Evolutionary conservation across 2,113 vertebrate species (phyloP), one percentile per base, ranked within the genome.

Genomic region (Cercocebus atys): DNA sequence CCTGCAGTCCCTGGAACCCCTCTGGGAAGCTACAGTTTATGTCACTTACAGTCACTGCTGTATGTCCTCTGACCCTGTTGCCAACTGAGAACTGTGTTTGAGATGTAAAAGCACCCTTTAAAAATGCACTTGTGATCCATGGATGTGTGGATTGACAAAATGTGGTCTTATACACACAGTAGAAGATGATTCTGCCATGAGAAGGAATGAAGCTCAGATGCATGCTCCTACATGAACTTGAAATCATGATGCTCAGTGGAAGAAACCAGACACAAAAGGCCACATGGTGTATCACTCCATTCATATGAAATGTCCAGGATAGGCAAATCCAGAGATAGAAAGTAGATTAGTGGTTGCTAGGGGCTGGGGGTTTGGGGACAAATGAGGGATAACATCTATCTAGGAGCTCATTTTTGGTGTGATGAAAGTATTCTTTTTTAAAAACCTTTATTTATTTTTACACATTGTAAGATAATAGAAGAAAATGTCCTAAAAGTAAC

Each of bases 321-420:
- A 68, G 59, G 45, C 32, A 52, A 68, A 50, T 25, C 30, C 25
- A 30, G 11, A 61, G 20, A 47, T 5, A 45, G 86, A 64, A 50
- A 23, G 1, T 2, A 30, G 88, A 43, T 2, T 1, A 16, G 32
- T 0, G 4, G n/a, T 2, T 70, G 47, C 38, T 23, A 8, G 18
- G 61, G 43, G 11, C 59, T 47, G 75, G 27, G 22, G 59, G 50
- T 23, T 32, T 14, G 27, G 68, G 47, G 35, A 81, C 18, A 35
- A 4, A 16, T 0, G 16, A 11, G 6, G 45, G 12, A 43, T 35
- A 35, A 68, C 0, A 1, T 18, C 50, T 17, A 6, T 4, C 12
- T 32, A 64, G 30, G n/a, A 35, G 17, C 64, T 85, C 64, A 64
- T 68, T 55, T 80, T 6, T 7, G n/a, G 76, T 43, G 83, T 23